phyloP scores from a whole-genome alignment of 2,113 vertebrate genomes.

The Crotalus viridis region DNA sequence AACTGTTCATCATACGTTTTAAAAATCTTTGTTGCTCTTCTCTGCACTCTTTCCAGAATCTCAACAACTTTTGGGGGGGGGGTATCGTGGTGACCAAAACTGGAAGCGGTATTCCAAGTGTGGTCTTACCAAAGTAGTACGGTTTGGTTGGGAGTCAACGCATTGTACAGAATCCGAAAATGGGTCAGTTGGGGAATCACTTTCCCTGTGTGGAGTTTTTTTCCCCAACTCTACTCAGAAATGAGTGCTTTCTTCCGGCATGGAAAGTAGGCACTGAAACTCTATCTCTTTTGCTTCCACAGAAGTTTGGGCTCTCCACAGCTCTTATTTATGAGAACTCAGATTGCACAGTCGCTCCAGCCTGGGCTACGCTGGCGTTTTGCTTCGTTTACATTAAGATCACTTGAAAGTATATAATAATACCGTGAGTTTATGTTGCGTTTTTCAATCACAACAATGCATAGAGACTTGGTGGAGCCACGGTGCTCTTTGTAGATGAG shows the following conservation, averaged over 20 bases:
- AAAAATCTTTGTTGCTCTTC: background rate
- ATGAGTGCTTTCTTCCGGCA: background rate
- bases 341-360: background rate
- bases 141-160: background rate
- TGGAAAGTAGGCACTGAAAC: background rate
- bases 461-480: background rate
- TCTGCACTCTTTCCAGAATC: no score
- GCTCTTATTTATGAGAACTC: background rate
- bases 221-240: background rate
- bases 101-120: background rate
- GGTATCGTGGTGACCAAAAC: background rate
- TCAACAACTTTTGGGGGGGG: background rate
- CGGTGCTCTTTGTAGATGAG: background rate
- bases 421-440: conserved; percentile 7
- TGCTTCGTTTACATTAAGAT: conserved; percentile 17
- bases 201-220: background rate
- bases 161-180: background rate
- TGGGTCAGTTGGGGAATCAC: background rate
- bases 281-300: background rate
- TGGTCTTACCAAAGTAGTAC: background rate
- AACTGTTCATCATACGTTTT: background rate
- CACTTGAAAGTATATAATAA: conserved; percentile 15
- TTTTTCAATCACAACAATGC: background rate
- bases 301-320: background rate
- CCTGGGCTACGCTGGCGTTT: background rate